A percentile compares a stretch with the other conserved stretches of the same genome.
Evolutionary conservation across 2,888 invertebrate species (phyloP).

Genomic region (Zygogramma bicolorata): DNA sequence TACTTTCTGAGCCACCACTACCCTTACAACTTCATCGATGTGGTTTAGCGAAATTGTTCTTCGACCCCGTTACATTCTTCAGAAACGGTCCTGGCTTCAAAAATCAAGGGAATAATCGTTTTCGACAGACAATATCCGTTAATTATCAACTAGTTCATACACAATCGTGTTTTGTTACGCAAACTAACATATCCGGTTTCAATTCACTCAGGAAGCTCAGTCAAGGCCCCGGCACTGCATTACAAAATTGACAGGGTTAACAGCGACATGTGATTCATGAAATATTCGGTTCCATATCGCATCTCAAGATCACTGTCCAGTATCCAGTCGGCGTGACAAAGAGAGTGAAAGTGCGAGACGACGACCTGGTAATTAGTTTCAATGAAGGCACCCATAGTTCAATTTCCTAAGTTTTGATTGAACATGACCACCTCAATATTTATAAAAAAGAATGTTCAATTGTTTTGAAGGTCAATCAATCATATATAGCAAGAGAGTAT

Average conservation of each 20-base stretch:
- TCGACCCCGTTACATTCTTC: background rate
- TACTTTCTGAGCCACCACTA: no score
- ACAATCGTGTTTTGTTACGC: background rate
- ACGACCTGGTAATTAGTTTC: no score
- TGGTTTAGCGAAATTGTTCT: no score
- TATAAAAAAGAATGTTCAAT: no score
- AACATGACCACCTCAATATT: no score
- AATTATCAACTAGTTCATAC: background rate
- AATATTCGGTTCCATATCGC: slow-evolving; percentile 4
- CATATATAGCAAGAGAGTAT: no score
- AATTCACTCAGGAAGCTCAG: slow-evolving; percentile 14
- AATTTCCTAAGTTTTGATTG: no score
- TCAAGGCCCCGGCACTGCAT: slow-evolving; percentile 7
- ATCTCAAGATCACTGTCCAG: background rate
- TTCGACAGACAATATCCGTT: background rate
- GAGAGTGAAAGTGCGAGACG: background rate
- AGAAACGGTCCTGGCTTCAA: background rate
- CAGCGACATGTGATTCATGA: background rate
- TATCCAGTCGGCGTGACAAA: background rate
- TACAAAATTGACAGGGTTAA: background rate
- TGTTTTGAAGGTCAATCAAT: no score
- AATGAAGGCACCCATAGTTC: no score
- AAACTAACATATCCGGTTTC: slow-evolving; percentile 15
- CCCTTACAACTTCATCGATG: no score
- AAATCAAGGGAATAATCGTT: slow-evolving; percentile 6